Conservation (phyloP, 2,113 vertebrate species). For the Megalops atlanticus region DNA sequence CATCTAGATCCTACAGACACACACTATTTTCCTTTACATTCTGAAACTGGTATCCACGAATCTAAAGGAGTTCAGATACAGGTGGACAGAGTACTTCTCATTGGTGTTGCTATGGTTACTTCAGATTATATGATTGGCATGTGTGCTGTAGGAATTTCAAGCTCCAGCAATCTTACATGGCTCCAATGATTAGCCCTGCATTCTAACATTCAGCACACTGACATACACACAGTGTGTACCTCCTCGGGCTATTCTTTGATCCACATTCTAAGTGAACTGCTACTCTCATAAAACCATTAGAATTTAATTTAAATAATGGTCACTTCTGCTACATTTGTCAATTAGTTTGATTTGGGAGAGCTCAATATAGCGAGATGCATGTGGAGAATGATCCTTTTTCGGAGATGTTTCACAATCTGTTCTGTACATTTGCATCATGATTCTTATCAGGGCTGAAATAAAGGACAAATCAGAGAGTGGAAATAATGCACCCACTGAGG, state of each 20-base stretch:
- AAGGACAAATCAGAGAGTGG: background rate
- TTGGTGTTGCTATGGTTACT: slow-evolving; percentile 53
- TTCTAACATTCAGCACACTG: background rate
- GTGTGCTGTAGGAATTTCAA: slow-evolving; percentile 58
- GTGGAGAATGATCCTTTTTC: background rate
- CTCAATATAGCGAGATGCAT: background rate
- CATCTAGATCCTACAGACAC: too few relatives aligned
- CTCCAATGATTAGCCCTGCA: slow-evolving; percentile 44
- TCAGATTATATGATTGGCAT: slow-evolving; percentile 53
- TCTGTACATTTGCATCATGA: background rate
- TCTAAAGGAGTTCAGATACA: slow-evolving; percentile 17
- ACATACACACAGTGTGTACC: background rate
- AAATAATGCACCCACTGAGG: slow-evolving; percentile 45
- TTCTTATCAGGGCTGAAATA: background rate
- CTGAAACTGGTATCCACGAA: background rate
- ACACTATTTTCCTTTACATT: background rate
- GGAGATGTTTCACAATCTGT: background rate
- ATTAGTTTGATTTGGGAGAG: background rate
- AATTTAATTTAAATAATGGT: background rate
- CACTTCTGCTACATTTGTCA: background rate
- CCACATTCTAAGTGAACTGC: background rate
- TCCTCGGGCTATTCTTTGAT: slow-evolving; percentile 12
- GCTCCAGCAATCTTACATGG: slow-evolving; percentile 50
- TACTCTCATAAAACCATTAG: background rate
- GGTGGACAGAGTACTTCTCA: slow-evolving; percentile 22